Evolutionary conservation across 2,888 invertebrate species (phyloP), one percentile per base, ranked within the genome.

Genomic region (Tipula confusa): DNA sequence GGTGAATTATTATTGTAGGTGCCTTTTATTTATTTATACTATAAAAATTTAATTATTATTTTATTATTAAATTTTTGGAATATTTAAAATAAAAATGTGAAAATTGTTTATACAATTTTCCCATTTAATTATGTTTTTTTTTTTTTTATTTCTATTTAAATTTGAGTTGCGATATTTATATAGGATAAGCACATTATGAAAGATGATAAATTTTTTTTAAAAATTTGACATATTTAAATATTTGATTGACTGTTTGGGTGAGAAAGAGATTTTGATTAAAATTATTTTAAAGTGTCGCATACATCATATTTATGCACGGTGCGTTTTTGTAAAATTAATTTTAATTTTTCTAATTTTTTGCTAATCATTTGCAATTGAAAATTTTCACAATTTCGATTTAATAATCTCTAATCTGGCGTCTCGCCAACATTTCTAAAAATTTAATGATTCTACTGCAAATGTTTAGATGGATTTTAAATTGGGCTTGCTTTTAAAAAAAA

Each of bases 1-100:
- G 87, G 86, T 89, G 86, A 89, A 89, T 87, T 88, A 85, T 85
- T 86, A 89, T 87, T 89, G 90, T 90, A 90, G 89, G 90, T 90
- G 89, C 89, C 89, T 89, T 89, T 86, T 88, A 88, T 84, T 84
- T 84, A 24, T 33, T 84, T 83, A 84, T 48, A 24, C 28, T 79
- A 28, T 79, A 28, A 9, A 79, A 79, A 83, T 81, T 84, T n/a
- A n/a, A n/a, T 83, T 18, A 82, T 28, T 82, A 11, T 83, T 38
- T 83, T 13, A 83, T 84, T 83, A n/a, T 84, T 86, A 13, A 84
- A 82, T 83, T 83, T 38, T 84, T 28, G 24, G 24, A 24, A 83
- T 29, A n/a, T 28, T 38, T 83, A 36, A 33, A 83, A n/a, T n/a
- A n/a, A 84, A 83, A 81, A 80, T 82, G 80, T 31, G 83, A 83